Base-by-base conservation (phyloP, 2,797 vertebrate species). In the Amblyraja radiata region DNA sequence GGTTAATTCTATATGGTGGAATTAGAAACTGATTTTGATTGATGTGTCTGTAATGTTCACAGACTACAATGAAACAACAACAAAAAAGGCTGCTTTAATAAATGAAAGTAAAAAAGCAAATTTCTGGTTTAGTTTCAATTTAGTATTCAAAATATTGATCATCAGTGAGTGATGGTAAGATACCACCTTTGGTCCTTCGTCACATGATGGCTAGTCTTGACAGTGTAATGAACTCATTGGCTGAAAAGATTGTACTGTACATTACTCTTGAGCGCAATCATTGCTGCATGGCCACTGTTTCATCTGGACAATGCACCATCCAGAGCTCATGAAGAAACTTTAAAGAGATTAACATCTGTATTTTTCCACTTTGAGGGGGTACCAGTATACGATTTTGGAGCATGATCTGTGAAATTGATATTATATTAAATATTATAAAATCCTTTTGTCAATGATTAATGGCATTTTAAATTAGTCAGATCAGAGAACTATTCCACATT, bases 151-250 rank as follows among this genome's bases (percentile, higher is more conserved):
- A 96, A 95, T 95, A 96, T 96, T 96, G 96, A 95, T 96, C 97
- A 97, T 97, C 96, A 96, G 96, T n/a, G 94, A 97, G 96, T 97
- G 96, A 96, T 96, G 96, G 95, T 94, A 96, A 96, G 96, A 96
- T 96, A 97, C 96, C 96, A 96, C 96, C 95, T 94, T 95, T 96
- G 96, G 96, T 96, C 95, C 95, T 95, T 96, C 96, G 96, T 96
- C 95, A 90, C 95, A 95, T 95, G 95, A 95, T 95, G 95, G 95
- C 96, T 96, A 97, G 96, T 96, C 96, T 96, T 96, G 94, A 95
- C 95, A 96, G 96, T 95, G 96, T 96, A 97, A 97, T 97, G 96
- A 97, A 97, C 96, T 96, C 96, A 58, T 93, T 95, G 96, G 96
- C 96, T 96, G 94, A 93, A 95, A 96, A 96, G 96, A 97, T 97